Evolutionary conservation across 2,113 vertebrate genomes (phyloP).

Genomic region (Papio anubis): DNA sequence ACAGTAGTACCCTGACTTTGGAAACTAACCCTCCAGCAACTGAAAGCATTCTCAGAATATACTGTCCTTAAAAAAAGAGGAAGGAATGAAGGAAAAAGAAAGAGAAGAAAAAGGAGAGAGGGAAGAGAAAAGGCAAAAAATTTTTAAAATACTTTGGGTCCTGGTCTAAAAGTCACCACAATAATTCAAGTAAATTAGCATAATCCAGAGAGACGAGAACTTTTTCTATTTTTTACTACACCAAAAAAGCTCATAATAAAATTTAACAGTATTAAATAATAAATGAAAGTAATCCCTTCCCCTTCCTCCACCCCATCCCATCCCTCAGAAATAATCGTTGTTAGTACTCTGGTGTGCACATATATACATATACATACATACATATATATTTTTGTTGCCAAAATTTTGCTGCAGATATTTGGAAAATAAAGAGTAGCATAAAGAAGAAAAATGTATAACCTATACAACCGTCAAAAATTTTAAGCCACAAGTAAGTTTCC

Average conservation of each 20-base stretch:
- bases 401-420: background rate
- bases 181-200: background rate
- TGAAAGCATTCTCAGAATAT: constrained; percentile 28
- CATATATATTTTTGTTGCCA: background rate
- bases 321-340: background rate
- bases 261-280: constrained; percentile 8
- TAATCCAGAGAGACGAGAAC: background rate
- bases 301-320: background rate
- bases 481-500: background rate
- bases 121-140: background rate
- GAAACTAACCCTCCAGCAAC: background rate
- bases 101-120: no score
- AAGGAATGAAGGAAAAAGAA: no score
- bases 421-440: background rate
- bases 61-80: background rate
- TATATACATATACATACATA: no score
- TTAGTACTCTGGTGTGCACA: background rate
- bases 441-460: background rate
- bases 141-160: background rate
- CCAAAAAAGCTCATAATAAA: background rate
- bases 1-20: background rate
- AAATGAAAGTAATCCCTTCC: background rate
- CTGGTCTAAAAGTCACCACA: background rate
- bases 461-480: background rate
- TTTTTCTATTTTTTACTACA: background rate